Evolutionary conservation across 2,797 vertebrate genomes (phyloP).

Genomic region (Nannoperca obscura): DNA sequence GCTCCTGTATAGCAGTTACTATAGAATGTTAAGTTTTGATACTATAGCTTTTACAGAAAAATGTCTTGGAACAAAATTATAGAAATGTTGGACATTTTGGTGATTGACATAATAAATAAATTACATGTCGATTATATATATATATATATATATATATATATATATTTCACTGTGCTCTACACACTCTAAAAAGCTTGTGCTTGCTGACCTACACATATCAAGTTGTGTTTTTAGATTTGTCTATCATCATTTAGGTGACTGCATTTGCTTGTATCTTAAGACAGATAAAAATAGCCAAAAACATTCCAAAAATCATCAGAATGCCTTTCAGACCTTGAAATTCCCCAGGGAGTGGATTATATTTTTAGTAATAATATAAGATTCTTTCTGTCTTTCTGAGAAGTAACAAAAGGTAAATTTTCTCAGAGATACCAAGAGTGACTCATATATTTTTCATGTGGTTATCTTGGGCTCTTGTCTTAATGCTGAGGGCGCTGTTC

Average conservation of each 20-base stretch:
- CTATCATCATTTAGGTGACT: slow-evolving; percentile 42
- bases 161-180: neutral
- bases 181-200: neutral
- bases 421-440: slow-evolving; percentile 17
- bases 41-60: neutral
- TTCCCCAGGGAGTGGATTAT: slow-evolving; percentile 48
- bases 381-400: slow-evolving; percentile 51
- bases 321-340: slow-evolving; percentile 48
- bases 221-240: neutral
- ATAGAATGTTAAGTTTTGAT: neutral
- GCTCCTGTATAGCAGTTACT: neutral
- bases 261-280: slow-evolving; percentile 54
- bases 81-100: neutral
- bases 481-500: neutral
- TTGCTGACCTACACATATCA: slow-evolving; percentile 15
- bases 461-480: slow-evolving; percentile 15
- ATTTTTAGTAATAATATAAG: slow-evolving; percentile 59
- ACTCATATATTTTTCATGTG: slow-evolving; percentile 28
- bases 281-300: slow-evolving; percentile 50
- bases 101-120: slow-evolving; percentile 14
- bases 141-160: neutral
- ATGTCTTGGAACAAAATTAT: neutral
- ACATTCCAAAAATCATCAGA: slow-evolving; percentile 47
- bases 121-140: neutral
- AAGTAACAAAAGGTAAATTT: slow-evolving; percentile 41